Conservation (phyloP, 2,888 invertebrate species). For the Macrophya annulata region DNA sequence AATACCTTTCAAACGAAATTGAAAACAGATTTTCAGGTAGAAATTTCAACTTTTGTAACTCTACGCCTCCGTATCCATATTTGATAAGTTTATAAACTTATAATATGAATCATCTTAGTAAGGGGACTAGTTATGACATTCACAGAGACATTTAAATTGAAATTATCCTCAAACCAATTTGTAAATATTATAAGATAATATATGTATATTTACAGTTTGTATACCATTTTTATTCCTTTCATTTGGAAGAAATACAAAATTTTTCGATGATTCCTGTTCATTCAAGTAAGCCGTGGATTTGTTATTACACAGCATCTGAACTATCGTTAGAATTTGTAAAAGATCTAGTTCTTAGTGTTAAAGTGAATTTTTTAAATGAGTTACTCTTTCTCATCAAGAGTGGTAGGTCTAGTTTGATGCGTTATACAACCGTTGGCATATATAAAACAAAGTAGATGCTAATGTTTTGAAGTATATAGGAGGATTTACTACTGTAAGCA, state of each 20-base stretch:
- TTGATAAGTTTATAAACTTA: constrained; percentile 37
- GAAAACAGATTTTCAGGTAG: constrained; percentile 36
- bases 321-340: background rate
- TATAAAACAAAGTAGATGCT: background rate
- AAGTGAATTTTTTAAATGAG: background rate
- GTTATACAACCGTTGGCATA: background rate
- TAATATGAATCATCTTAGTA: constrained; percentile 19
- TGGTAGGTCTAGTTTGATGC: background rate
- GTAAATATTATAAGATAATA: constrained; percentile 23
- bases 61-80: constrained; percentile 17
- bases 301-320: background rate
- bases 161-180: background rate
- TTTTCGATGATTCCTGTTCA: constrained; percentile 2
- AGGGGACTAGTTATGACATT: constrained; percentile 23
- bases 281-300: background rate
- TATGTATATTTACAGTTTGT: constrained; percentile 14
- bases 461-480: background rate
- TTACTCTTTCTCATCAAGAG: constrained; percentile 9
- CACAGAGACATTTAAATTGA: background rate
- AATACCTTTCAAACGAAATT: background rate
- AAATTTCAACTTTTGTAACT: constrained; percentile 49
- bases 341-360: background rate
- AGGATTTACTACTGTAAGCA: background rate
- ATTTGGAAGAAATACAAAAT: background rate
- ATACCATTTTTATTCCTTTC: background rate